Base-by-base conservation (phyloP, 2,888 invertebrate genomes). In the Galerucella calmariensis region DNA sequence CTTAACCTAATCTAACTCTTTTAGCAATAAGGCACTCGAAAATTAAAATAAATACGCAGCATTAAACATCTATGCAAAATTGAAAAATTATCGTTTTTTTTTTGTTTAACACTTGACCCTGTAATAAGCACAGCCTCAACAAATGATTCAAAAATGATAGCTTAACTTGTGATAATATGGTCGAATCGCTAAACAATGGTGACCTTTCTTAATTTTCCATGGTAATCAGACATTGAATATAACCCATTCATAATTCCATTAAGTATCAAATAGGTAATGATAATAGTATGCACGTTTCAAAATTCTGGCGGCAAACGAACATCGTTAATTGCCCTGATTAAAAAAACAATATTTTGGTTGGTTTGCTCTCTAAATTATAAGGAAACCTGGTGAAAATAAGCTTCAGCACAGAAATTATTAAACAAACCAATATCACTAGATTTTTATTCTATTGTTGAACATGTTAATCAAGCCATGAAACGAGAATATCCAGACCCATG, bases 41-140 rank as follows among this genome's bases (percentile, higher is more conserved):
- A 9, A 41, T 8, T 41, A 8, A 58, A 58, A 58, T n/a, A 58
- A 20, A 24, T 24, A 20, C 12, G 14, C 12, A 27, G 12, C 24
- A 27, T 61, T 61, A 16, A 16, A 58, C 14, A 58, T 12, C 14
- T 58, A 16, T 5, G 35, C 35, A 35, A 24, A 20, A 24, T 2
- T 58, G 0, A 16, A 24, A 24, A 58, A 20, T 58, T 16, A n/a
- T 27, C 16, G 46, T 44, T 65, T 65, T 65, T 16, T 16, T 63
- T 63, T 63, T 41, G 20, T 16, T 20, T 44, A 65, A 46, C 16
- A 9, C 44, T 65, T 65, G 44, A 65, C 65, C 65, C n/a, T 65
- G 46, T 20, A 61, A 61, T 35, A 61, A 20, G 27, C 35, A 61
- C 24, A 27, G 35, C 61, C 27, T 35, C 14, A 66, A 41, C 44